Evolutionary conservation across 2,888 invertebrate species (phyloP).

Genomic region (Eupsilia transversa): DNA sequence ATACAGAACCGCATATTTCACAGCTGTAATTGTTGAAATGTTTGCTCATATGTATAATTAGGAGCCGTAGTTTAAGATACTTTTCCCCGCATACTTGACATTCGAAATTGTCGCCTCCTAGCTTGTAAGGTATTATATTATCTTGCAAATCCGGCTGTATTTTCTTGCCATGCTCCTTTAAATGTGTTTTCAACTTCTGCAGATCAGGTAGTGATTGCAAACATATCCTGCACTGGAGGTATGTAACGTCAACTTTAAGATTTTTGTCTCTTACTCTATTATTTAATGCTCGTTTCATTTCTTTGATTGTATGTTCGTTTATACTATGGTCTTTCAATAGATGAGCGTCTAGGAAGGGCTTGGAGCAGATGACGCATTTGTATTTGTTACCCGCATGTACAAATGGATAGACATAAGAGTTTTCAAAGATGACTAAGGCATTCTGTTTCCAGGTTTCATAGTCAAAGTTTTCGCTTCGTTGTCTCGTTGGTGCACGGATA

Average conservation of each 20-base stretch:
- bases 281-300: constrained; percentile 74
- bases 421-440: constrained; percentile 79
- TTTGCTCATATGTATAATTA: constrained; percentile 84
- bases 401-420: constrained; percentile 82
- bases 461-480: constrained; percentile 50
- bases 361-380: constrained; percentile 81
- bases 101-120: constrained; percentile 75
- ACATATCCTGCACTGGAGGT: constrained; percentile 81
- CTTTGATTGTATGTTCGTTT: constrained; percentile 71
- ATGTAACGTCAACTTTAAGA: constrained; percentile 81
- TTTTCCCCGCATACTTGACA: constrained; percentile 81
- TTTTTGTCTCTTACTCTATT: constrained; percentile 77
- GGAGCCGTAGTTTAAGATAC: constrained; percentile 77
- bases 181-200: constrained; percentile 76
- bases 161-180: constrained; percentile 77
- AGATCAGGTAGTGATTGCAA: constrained; percentile 67
- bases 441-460: constrained; percentile 76
- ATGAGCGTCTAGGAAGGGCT: constrained; percentile 73
- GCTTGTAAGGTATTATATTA: constrained; percentile 83
- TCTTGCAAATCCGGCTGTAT: constrained; percentile 76
- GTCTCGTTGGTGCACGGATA: constrained; percentile 54
- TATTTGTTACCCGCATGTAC: constrained; percentile 79
- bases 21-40: constrained; percentile 85
- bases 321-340: constrained; percentile 76
- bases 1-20: constrained; percentile 82